Evolutionary conservation across 2,888 invertebrate genomes (phyloP), one percentile per base, ranked within the genome.

Genomic region (Andrena haemorrhoa): DNA sequence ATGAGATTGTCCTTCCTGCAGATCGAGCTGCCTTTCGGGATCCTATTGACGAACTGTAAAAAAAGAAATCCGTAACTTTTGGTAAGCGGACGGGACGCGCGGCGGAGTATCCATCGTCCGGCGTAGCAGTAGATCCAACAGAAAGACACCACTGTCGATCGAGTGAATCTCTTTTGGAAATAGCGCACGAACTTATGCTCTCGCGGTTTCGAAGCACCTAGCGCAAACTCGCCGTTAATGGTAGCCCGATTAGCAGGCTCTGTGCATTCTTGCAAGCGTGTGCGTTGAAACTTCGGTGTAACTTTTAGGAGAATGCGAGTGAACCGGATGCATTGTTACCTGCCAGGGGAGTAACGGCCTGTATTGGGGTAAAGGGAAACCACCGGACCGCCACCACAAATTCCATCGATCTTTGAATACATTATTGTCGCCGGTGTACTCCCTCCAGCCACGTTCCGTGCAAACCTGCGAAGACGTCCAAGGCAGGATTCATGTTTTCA

Each of bases 1-100:
- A 97, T 97, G 68, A 98, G 94, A 90, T 96, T 96, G 92, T 98
- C 98, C 92, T 98, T 98, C 65, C 97, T 95, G 90, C 97, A 98
- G 91, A 98, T 97, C n/a, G 97, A 96, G 41, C 97, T 96, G 2
- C 97, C 97, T 93, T 97, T 97, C 10, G 97, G 97, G 91, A 97
- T 97, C 93, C 97, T 97, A 93, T 98, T 98, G 92, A 97, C 96
- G 88, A 96, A 97, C 96, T 97, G 94, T 7, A 51, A 20, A 41
- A 41, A 41, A 41, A n/a, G n/a, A 16, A 35, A 53, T 26, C 16
- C 8, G 31, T 56, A 26, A 31, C 3, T 56, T 56, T 56, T 41
- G 41, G 41, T 41, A 41, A 41, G 41, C 4, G 41, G 41, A 12
- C 41, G 16, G 41, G 41, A 41, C 16, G 16, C 16, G 41, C 16